Evolutionary conservation across 2,797 vertebrate species (phyloP).

Genomic region (Lemur catta): DNA sequence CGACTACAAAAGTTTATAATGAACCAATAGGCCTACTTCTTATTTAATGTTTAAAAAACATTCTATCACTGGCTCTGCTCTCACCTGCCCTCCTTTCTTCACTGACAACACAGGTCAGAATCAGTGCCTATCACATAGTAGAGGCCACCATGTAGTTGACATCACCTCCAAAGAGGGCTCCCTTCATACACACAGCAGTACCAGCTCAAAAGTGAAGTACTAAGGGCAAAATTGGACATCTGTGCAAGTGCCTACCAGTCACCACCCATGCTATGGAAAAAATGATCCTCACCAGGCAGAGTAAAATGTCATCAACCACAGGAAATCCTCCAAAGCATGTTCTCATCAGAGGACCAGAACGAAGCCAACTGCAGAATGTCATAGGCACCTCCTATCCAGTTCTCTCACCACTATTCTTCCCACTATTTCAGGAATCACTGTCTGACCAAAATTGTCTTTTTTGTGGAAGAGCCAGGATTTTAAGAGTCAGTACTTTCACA

Average conservation of each 20-base stretch:
- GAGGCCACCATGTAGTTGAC: neutral
- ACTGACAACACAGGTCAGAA: slow-evolving; percentile 15
- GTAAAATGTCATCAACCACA: slow-evolving; percentile 53
- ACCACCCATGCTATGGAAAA: slow-evolving; percentile 59
- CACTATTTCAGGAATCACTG: slow-evolving; percentile 41
- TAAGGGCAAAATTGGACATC: slow-evolving; percentile 8
- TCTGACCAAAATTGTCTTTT: slow-evolving; percentile 42
- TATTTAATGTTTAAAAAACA: slow-evolving; percentile 25
- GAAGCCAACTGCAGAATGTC: slow-evolving; percentile 40
- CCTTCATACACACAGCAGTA: neutral
- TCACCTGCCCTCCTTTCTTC: neutral
- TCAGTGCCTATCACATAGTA: neutral
- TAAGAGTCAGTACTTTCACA: neutral
- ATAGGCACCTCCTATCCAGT: slow-evolving; percentile 43
- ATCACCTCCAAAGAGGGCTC: slow-evolving; percentile 7
- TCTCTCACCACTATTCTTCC: slow-evolving; percentile 8
- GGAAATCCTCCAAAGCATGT: slow-evolving; percentile 69
- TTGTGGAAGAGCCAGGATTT: neutral
- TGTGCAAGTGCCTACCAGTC: slow-evolving; percentile 39
- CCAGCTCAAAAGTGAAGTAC: slow-evolving; percentile 36
- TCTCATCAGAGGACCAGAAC: slow-evolving; percentile 63
- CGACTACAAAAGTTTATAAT: too few relatives aligned
- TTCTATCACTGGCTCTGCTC: neutral
- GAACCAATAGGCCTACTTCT: neutral
- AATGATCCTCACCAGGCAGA: slow-evolving; percentile 43